A percentile compares a stretch with the other conserved stretches of the same genome.
Conservation (phyloP, 2,113 vertebrate species). For the Zapus hudsonius region DNA sequence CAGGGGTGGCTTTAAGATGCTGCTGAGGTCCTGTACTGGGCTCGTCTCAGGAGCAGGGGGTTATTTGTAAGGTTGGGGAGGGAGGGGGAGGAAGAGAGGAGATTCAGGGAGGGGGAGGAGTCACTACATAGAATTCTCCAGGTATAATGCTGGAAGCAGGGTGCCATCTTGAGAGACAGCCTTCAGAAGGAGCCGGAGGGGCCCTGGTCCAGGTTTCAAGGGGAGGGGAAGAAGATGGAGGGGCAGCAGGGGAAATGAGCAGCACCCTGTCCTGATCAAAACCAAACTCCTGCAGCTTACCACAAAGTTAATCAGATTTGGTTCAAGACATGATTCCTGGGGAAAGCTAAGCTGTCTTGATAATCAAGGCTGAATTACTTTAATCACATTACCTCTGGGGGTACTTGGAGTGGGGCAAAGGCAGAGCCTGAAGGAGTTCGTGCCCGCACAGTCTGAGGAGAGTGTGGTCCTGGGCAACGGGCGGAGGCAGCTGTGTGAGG, state of each 20-base stretch:
- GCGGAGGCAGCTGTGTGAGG: neutral
- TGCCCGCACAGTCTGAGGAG: neutral
- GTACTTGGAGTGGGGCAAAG: neutral
- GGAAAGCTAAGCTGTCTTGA: neutral
- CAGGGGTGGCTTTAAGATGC: neutral
- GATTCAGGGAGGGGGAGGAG: neutral
- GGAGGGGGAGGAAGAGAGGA: neutral
- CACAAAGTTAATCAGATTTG: neutral
- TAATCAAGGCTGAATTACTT: neutral
- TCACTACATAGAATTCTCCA: neutral
- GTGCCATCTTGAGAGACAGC: accelerated
- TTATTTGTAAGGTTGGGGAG: neutral
- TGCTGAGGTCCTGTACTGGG: neutral
- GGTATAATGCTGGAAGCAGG: neutral
- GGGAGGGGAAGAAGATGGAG: neutral
- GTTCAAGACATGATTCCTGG: neutral
- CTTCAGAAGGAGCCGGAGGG: neutral
- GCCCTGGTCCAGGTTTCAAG: neutral
- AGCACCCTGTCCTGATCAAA: neutral
- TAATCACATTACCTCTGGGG: neutral
- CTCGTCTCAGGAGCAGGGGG: neutral
- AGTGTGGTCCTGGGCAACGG: neutral
- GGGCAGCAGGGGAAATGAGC: neutral
- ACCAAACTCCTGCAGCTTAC: neutral
- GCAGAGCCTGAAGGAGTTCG: neutral